Percentiles rank a stretch among this genome's conserved stretches.
These are phyloP conservation scores for Ericerus pela DNA, from an alignment of 1,140 invertebrate species.

Conservation along the genomic window DNA sequence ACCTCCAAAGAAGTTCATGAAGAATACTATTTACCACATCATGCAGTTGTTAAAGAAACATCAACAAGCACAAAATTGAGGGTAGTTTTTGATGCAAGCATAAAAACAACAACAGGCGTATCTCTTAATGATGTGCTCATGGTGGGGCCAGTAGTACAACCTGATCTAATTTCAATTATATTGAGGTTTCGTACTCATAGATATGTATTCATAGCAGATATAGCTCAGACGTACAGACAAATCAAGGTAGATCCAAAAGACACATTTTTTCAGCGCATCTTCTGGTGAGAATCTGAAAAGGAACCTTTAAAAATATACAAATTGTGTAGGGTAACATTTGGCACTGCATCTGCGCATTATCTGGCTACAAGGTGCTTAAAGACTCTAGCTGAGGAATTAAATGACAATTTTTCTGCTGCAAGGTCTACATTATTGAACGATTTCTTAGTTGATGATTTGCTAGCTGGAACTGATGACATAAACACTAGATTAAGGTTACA, in stretches of 20 bases:
- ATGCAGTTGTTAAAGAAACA: conserved; percentile 21
- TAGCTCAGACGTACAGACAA: conserved; percentile 31
- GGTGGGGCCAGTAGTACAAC: conserved; percentile 21
- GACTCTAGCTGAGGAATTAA: conserved; percentile 28
- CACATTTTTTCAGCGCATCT: conserved; percentile 20
- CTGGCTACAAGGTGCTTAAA: conserved; percentile 27
- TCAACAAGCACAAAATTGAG: conserved; percentile 22
- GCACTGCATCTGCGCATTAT: conserved; percentile 25
- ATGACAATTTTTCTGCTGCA: conserved; percentile 19
- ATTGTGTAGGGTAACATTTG: conserved; percentile 28
- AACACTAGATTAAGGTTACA: conserved; percentile 20
- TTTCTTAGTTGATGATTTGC: conserved; percentile 23
- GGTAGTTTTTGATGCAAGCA: conserved; percentile 29
- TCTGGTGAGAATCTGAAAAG: conserved; percentile 23
- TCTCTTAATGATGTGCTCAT: conserved; percentile 29
- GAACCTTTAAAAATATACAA: conserved; percentile 24
- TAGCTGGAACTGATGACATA: conserved; percentile 17
- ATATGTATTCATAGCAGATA: conserved; percentile 28
- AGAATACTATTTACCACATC: conserved; percentile 23
- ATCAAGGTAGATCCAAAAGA: conserved; percentile 26
- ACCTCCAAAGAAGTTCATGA: background rate
- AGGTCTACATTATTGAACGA: conserved; percentile 17
- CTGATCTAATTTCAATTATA: conserved; percentile 25
- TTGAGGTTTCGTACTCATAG: conserved; percentile 24
- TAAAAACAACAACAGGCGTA: conserved; percentile 19